A percentile compares a stretch with the other conserved stretches of the same genome.
Evolutionary conservation across 2,113 vertebrate species (phyloP).

Genomic region (Silurus meridionalis): DNA sequence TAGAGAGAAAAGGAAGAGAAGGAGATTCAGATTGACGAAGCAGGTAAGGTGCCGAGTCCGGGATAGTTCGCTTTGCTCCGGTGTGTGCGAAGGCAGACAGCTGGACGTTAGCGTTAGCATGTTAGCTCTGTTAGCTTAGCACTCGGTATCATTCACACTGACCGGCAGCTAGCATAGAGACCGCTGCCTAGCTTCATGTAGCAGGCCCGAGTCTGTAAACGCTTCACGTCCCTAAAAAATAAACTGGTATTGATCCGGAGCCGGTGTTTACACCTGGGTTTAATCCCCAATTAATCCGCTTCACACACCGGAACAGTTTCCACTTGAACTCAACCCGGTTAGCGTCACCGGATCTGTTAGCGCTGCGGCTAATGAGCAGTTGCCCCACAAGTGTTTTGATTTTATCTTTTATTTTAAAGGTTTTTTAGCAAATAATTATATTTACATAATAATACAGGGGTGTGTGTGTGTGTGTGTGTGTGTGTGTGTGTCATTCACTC

Average conservation of each 20-base stretch:
- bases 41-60: conserved; percentile 20
- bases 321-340: too few relatives aligned
- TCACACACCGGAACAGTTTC: neutral
- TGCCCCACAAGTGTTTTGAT: too few relatives aligned
- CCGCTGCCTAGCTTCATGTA: neutral
- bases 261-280: neutral
- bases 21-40: neutral
- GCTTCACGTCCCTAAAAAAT: neutral
- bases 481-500: too few relatives aligned
- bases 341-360: too few relatives aligned
- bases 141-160: neutral
- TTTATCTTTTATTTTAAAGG: too few relatives aligned
- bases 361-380: too few relatives aligned
- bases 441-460: too few relatives aligned
- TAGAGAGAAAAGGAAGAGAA: neutral
- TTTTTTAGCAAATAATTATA: too few relatives aligned
- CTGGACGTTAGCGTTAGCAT: conserved; percentile 9
- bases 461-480: too few relatives aligned
- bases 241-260: neutral
- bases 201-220: conserved; percentile 9
- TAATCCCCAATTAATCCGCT: neutral
- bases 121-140: neutral
- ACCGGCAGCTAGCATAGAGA: conserved; percentile 1
- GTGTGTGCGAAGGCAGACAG: conserved; percentile 1
- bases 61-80: neutral